phyloP scores from a whole-genome alignment of 1,140 invertebrate genomes.

The Nylanderia fulva region DNA sequence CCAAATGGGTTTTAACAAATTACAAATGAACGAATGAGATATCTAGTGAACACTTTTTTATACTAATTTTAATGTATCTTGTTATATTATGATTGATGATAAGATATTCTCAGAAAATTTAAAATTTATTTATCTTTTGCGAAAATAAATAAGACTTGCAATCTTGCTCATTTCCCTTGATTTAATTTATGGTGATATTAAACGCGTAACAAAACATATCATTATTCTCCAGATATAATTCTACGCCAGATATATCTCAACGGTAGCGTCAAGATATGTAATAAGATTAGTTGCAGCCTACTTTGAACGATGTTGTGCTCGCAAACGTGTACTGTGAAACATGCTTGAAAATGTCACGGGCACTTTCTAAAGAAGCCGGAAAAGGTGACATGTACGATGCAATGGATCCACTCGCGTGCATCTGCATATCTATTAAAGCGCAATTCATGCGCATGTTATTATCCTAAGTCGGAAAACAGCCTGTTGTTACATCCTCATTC shows the following conservation, averaged over 20 bases:
- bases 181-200: conserved; percentile 49
- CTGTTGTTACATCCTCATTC: not conserved
- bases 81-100: not conserved
- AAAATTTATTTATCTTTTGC: not conserved
- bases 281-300: conserved; percentile 50
- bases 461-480: not conserved
- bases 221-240: conserved; percentile 8
- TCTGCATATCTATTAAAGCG: conserved; percentile 30
- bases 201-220: conserved; percentile 16
- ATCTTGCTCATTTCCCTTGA: not conserved
- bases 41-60: not conserved
- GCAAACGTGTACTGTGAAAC: conserved; percentile 24
- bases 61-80: not conserved
- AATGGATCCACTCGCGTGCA: not conserved
- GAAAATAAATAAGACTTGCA: conserved; percentile 21
- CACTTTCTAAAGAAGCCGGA: conserved; percentile 66
- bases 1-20: not conserved
- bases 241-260: not conserved
- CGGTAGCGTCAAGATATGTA: not conserved
- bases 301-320: conserved; percentile 30
- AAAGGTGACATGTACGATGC: conserved; percentile 53
- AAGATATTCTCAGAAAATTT: not conserved
- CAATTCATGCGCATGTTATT: conserved; percentile 13
- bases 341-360: conserved; percentile 63
- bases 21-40: not conserved